phyloP scores from a whole-genome alignment of 2,113 vertebrate genomes.

The Hemichromis elongatus region DNA sequence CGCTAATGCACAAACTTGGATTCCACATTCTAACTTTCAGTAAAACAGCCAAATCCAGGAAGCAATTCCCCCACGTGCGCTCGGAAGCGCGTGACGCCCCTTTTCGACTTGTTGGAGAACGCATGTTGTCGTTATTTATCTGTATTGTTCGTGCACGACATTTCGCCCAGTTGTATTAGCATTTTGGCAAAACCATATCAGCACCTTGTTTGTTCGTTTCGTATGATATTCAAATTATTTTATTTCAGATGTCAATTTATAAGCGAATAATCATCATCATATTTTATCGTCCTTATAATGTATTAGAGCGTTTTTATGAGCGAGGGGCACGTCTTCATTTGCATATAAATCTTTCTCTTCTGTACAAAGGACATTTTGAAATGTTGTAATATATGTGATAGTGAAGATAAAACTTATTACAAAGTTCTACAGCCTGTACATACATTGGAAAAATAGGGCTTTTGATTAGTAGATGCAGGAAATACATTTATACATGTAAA shows the following conservation, averaged over 20 bases:
- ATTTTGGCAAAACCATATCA: conserved; percentile 67
- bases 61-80: conserved; percentile 3
- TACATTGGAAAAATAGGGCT: conserved; percentile 79
- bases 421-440: conserved; percentile 87
- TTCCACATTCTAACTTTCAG: conserved; percentile 7
- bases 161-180: conserved; percentile 66
- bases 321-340: conserved; percentile 69
- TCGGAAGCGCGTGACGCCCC: conserved; percentile 5
- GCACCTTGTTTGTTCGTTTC: conserved; percentile 75
- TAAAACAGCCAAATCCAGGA: conserved; percentile 41
- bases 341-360: conserved; percentile 80
- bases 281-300: conserved; percentile 73
- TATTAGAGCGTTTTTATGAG: conserved; percentile 68
- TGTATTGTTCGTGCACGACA: conserved; percentile 68
- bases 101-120: conserved; percentile 34
- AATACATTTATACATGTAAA: conserved; percentile 76
- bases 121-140: conserved; percentile 62
- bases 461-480: conserved; percentile 78
- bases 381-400: conserved; percentile 86
- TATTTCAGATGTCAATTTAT: conserved; percentile 72
- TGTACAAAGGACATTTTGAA: conserved; percentile 80
- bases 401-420: conserved; percentile 82
- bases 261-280: conserved; percentile 68
- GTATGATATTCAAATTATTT: conserved; percentile 63
- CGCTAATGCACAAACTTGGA: neutral